Conservation (phyloP, 2,113 vertebrate genomes). For the Siniperca chuatsi region DNA sequence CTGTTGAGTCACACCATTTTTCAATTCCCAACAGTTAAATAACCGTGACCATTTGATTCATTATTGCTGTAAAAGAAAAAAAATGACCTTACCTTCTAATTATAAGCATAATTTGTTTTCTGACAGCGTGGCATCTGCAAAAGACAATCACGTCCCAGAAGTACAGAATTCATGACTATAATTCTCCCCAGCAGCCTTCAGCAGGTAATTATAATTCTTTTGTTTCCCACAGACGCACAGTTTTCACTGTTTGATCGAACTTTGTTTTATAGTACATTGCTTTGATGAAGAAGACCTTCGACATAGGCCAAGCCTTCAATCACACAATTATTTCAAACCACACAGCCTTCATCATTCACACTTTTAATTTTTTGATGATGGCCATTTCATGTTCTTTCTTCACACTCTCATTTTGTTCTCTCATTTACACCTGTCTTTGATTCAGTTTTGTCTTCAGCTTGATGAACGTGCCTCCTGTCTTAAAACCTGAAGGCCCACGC, state of each 20-base stretch:
- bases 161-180: not conserved
- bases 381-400: not conserved
- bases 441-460: not conserved
- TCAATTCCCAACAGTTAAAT: not conserved
- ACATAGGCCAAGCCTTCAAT: constrained; percentile 5
- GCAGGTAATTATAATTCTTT: not conserved
- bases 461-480: not conserved
- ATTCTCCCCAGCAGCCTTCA: not conserved
- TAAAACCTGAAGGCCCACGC: not conserved
- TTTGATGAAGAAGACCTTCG: not conserved
- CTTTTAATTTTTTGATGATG: not conserved
- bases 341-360: not conserved
- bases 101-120: not conserved
- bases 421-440: not conserved
- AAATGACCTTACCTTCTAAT: not conserved
- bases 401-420: no score
- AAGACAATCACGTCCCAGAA: not conserved
- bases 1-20: not conserved
- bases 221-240: not conserved
- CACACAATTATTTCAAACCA: not conserved
- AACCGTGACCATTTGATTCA: not conserved
- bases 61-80: not conserved
- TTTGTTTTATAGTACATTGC: not conserved
- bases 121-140: not conserved
- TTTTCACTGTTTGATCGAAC: not conserved